Evolutionary conservation across 2,888 invertebrate genomes (phyloP), one percentile per base, ranked within the genome.

Genomic region (Boloria euphrosyne): DNA sequence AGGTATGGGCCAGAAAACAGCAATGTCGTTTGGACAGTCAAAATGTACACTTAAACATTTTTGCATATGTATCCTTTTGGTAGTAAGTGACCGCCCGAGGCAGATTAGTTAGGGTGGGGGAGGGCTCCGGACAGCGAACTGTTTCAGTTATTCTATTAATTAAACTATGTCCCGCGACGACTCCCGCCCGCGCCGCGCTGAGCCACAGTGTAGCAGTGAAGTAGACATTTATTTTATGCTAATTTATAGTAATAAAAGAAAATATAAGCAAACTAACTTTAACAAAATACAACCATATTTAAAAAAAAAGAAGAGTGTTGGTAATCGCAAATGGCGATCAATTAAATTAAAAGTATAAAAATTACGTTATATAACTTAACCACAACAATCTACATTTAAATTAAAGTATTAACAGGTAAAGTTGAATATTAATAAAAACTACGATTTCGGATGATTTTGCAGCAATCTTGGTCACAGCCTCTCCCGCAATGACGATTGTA

Each of bases 131-230:
- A 74, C 72, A 72, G 65, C 63, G 63, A 63, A 43, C 71, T 69
- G 69, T 73, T 74, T 75, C 85, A 89, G 89, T 89, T 89, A 90
- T 89, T 89, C 88, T 89, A 90, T 90, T 90, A 90, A 90, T 90
- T 90, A 90, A 88, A 87, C 78, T 79, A 78, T 77, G 76, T 77
- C 78, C 72, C 74, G 67, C 74, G 69, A 68, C 76, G 62, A 44
- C 58, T 16, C 43, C 43, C 58, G 31, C 58, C 16, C 31, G 6
- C 46, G 16, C 73, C 70, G 72, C 67, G 71, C 74, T 71, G 63
- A 69, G 59, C 46, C 55, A 60, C 62, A 52, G 53, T 38, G 59
- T 64, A 60, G 43, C 49, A 58, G 50, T n/a, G 22, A 22, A 22
- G n/a, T n/a, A n/a, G n/a, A 53, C 49, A 57, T n/a, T 53, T 50